Conservation (phyloP, 2,888 invertebrate species). For the Thelaira solivaga region DNA sequence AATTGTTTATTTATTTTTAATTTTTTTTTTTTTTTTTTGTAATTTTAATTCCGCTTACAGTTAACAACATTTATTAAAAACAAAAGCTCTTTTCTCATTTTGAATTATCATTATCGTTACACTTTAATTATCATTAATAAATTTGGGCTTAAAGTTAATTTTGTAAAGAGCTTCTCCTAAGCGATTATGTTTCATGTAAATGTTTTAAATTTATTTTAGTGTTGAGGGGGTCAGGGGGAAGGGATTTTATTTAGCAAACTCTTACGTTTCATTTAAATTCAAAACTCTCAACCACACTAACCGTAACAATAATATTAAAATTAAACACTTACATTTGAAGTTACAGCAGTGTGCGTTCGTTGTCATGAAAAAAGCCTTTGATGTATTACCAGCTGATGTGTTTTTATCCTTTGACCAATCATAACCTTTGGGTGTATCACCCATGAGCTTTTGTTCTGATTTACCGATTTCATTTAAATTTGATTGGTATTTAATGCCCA, state of each 20-base stretch:
- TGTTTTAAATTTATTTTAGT: neutral
- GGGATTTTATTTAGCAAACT: neutral
- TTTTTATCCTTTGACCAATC: conserved; percentile 74
- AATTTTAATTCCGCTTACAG: conserved; percentile 16
- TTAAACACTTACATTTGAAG: conserved; percentile 4
- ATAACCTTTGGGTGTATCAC: conserved; percentile 73
- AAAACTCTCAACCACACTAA: conserved; percentile 46
- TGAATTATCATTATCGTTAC: conserved; percentile 22
- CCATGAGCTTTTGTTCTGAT: conserved; percentile 84
- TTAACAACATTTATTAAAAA: conserved; percentile 46
- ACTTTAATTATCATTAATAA: conserved; percentile 17
- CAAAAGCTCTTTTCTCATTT: conserved; percentile 42
- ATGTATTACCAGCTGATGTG: conserved; percentile 53
- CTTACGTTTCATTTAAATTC: conserved; percentile 55
- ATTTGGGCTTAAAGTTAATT: conserved; percentile 28
- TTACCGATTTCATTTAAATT: conserved; percentile 88
- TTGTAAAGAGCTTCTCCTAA: conserved; percentile 29
- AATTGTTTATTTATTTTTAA: no score
- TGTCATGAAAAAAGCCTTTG: neutral
- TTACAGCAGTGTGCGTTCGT: neutral
- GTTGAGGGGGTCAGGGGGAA: no score
- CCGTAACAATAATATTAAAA: conserved; percentile 51
- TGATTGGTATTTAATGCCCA: conserved; percentile 86
- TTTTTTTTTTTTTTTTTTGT: neutral
- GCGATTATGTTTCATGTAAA: conserved; percentile 34